These are phyloP conservation scores for Buphagus erythrorhynchus DNA, from an alignment of 2,797 vertebrate species.

Conservation along the genomic window DNA sequence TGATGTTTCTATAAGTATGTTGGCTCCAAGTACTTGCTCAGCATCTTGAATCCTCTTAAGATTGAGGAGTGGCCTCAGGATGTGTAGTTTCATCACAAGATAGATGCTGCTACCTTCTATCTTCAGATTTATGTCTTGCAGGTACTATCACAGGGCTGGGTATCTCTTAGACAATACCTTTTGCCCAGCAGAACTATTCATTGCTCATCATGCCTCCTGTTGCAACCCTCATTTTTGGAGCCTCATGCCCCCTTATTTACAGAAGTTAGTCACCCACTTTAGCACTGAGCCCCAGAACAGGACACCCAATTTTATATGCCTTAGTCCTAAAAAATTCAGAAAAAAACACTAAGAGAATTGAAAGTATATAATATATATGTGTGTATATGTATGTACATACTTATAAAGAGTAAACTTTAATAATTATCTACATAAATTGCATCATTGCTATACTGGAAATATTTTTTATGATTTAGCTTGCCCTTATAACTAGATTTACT, in stretches of 20 bases:
- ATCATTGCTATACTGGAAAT: neutral
- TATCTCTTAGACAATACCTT: neutral
- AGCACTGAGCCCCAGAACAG: neutral
- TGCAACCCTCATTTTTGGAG: neutral
- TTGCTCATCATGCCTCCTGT: neutral
- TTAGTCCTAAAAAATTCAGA: neutral
- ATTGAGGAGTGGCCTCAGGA: neutral
- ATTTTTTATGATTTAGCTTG: neutral
- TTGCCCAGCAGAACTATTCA: neutral
- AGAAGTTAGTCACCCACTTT: neutral
- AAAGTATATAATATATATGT: neutral
- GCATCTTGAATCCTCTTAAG: neutral
- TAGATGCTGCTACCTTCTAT: neutral
- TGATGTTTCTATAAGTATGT: neutral
- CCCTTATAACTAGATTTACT: conserved; percentile 40
- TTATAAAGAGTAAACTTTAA: neutral
- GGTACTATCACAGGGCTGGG: neutral
- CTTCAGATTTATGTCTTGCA: neutral
- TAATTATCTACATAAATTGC: neutral
- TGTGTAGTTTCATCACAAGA: neutral
- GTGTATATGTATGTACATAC: neutral
- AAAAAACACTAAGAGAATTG: neutral
- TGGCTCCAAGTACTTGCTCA: neutral
- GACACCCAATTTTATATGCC: neutral
- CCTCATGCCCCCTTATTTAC: neutral